phyloP scores from a whole-genome alignment of 92 coral and sea anemone species.

The Heteractis magnifica region DNA sequence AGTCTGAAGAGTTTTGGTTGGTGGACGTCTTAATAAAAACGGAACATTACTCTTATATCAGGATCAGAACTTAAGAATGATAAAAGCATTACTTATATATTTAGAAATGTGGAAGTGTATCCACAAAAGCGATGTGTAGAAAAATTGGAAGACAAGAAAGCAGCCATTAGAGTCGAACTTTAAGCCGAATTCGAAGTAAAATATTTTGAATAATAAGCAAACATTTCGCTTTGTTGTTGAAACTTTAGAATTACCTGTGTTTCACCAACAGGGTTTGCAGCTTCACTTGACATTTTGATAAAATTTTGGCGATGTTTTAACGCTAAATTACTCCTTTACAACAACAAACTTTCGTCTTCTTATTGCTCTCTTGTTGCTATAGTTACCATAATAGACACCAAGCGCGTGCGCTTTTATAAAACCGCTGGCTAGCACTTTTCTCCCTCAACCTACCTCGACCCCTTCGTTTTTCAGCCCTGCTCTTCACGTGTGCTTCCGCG shows the following conservation, averaged over 20 bases:
- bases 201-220: not conserved
- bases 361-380: slow-evolving; percentile 21
- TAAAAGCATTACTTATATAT: not conserved
- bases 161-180: not conserved
- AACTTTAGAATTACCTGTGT: slow-evolving; percentile 12
- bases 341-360: not conserved
- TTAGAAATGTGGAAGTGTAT: not conserved
- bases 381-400: slow-evolving; percentile 6
- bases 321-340: not conserved
- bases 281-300: slow-evolving; percentile 8
- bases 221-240: not conserved
- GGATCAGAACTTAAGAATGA: not conserved
- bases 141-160: not conserved
- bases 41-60: not conserved
- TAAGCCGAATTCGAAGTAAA: not conserved
- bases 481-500: too few species aligned
- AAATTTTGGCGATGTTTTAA: slow-evolving; percentile 1
- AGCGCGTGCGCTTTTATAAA: slow-evolving; percentile 21
- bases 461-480: not conserved
- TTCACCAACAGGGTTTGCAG: slow-evolving; percentile 13
- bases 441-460: not conserved
- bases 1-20: slow-evolving; percentile 33
- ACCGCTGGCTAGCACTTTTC: not conserved
- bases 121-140: too few species aligned
- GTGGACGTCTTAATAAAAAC: slow-evolving; percentile 1